Conservation (phyloP, 2,113 vertebrate species). For the Stegostoma tigrinum region DNA sequence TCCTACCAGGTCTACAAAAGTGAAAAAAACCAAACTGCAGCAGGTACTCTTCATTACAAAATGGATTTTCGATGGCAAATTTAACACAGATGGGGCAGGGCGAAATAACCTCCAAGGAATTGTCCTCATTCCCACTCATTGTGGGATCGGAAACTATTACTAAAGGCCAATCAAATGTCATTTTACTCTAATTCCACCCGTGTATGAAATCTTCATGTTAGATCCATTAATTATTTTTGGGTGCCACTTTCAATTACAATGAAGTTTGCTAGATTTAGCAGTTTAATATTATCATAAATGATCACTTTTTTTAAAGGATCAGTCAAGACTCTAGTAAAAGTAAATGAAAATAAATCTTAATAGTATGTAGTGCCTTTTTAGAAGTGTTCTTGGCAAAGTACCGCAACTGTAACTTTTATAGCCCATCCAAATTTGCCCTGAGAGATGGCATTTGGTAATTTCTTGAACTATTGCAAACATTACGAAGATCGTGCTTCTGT, state of each 20-base stretch:
- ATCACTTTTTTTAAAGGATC: not conserved
- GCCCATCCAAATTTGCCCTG: not conserved
- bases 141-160: not conserved
- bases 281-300: not conserved
- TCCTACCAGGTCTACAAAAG: not conserved
- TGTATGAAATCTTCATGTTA: not conserved
- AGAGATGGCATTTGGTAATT: not conserved
- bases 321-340: not conserved
- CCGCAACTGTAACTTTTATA: not conserved
- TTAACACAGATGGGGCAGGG: not conserved
- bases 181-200: not conserved
- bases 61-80: not conserved
- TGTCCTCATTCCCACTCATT: not conserved
- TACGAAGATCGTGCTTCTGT: not conserved
- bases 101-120: not conserved
- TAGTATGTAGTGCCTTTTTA: not conserved
- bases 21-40: not conserved
- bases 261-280: not conserved
- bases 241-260: not conserved
- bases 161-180: not conserved
- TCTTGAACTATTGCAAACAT: not conserved
- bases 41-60: not conserved
- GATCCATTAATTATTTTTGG: not conserved
- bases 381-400: not conserved
- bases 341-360: not conserved